Base-by-base conservation (phyloP, 1,140 invertebrate genomes). In the Drosophila tristis region DNA sequence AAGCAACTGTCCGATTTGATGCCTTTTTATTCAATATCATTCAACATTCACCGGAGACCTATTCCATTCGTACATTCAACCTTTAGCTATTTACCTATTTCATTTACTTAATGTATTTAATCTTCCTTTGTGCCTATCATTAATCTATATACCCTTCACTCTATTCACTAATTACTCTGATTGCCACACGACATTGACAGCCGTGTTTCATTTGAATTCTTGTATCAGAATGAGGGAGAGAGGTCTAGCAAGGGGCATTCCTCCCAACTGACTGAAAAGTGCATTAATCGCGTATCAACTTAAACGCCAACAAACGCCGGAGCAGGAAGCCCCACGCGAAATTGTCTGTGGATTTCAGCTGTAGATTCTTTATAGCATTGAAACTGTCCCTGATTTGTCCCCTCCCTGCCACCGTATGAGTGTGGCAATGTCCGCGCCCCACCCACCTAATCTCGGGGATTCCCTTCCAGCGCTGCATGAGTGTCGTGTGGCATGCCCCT, bases 241-340 rank as follows among this genome's bases (percentile, higher is more conserved):
- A 8, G 26, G 48, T 54, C 56, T 61, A 29, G 11, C n/a, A 1
- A 15, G 4, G 2, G 48, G 2, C 16, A 31, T 31, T 8, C 31
- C 8, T 3, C 3, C 8, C 8, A 9, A 7, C 31, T 62, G 54
- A 7, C 31, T 62, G 54, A 57, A 59, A 29, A 58, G 74, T 74
- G 80, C 70, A 82, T 68, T 82, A 82, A 82, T 84, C 72, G 71
- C 35, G 79, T 62, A 79, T 75, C 79, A 60, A 62, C 75, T 70
- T 50, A 74, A 74, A 62, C 58, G 61, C 61, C 48, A 70, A 23
- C 55, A 70, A 45, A 66, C 43, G 51, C 49, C 45, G 11, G 35
- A 59, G 67, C 26, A 47, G 59, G 80, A 82, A 82, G 80, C 80
- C 79, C 70, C 79, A 74, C 66, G 29, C 7, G 35, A 5, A 39